Conservation (phyloP, 2,113 vertebrate genomes). For the Ginglymostoma cirratum region DNA sequence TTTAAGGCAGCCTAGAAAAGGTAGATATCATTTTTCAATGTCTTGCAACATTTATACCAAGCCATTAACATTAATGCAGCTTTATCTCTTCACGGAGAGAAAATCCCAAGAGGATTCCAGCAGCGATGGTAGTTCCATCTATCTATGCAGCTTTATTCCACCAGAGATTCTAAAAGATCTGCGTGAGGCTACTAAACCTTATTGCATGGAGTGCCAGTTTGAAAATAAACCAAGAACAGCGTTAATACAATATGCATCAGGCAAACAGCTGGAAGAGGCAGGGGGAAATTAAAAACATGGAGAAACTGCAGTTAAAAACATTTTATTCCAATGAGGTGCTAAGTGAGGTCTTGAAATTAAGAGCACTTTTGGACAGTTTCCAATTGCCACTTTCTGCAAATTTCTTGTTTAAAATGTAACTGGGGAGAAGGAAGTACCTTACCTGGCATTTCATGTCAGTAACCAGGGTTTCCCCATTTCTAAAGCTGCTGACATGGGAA, state of each 20-base stretch:
- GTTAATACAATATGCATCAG: not conserved
- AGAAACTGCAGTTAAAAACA: not conserved
- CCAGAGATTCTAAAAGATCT: not conserved
- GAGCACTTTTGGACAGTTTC: not conserved
- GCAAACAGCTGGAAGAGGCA: not conserved
- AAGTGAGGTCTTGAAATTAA: not conserved
- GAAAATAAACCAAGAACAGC: not conserved
- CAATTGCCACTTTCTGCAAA: not conserved
- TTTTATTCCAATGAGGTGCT: not conserved
- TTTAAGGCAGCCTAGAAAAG: not conserved
- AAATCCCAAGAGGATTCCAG: constrained; percentile 16
- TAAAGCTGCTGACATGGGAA: not conserved
- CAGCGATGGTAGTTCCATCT: not conserved
- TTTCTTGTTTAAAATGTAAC: not conserved
- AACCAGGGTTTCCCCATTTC: not conserved
- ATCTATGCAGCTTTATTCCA: constrained; percentile 3
- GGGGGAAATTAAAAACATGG: not conserved
- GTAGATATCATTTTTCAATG: constrained; percentile 17
- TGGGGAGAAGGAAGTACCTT: not conserved
- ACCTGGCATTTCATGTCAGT: not conserved
- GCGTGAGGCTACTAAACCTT: not conserved
- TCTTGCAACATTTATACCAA: constrained; percentile 13
- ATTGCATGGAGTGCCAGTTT: not conserved
- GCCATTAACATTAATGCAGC: constrained; percentile 10
- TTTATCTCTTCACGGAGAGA: not conserved